Conservation (phyloP, 2,797 vertebrate genomes). For the Melanogrammus aeglefinus region DNA sequence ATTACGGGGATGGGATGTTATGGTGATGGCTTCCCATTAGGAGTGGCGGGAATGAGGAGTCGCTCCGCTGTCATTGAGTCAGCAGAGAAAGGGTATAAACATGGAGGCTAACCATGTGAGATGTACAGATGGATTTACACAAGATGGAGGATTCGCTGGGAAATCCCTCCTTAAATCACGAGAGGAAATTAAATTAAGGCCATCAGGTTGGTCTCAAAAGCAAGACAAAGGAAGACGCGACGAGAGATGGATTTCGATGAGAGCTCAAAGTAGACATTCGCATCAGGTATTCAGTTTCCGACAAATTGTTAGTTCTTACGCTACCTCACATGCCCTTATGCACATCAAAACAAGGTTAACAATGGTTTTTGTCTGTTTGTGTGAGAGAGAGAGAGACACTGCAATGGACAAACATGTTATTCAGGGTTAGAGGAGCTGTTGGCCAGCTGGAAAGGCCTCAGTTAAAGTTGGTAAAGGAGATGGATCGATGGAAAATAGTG, state of each 20-base stretch:
- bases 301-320: not conserved
- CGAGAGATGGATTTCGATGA: not conserved
- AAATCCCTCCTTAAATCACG: not conserved
- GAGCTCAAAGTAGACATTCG: not conserved
- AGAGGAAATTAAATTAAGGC: not conserved
- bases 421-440: no score
- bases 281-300: not conserved
- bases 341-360: not conserved
- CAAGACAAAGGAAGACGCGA: not conserved
- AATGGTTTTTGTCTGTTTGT: no score
- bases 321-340: not conserved
- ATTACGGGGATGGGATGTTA: conserved; percentile 53
- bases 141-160: not conserved
- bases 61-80: conserved; percentile 22
- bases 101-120: conserved; percentile 24
- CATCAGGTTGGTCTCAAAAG: not conserved
- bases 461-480: no score
- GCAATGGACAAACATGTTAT: no score
- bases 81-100: conserved; percentile 18
- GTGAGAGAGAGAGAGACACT: no score
- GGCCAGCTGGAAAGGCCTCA: no score
- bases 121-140: not conserved
- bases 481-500: no score
- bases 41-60: conserved; percentile 30
- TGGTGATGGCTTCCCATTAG: conserved; percentile 47